Evolutionary conservation across 2,113 vertebrate species (phyloP).

Genomic region (Passer domesticus): DNA sequence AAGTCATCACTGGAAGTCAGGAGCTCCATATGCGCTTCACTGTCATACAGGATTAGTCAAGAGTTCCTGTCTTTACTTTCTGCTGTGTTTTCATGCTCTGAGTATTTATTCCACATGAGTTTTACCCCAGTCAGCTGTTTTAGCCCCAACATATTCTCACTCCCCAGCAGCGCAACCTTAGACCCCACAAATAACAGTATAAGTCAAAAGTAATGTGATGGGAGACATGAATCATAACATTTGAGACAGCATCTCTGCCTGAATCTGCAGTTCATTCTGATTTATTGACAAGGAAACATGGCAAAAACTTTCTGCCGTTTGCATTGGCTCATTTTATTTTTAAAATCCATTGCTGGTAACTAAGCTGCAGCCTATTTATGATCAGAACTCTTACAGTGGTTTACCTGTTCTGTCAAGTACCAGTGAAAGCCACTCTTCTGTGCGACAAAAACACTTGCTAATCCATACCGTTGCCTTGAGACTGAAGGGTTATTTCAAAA

Average conservation of each 20-base stretch:
- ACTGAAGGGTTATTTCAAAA: slow-evolving; percentile 41
- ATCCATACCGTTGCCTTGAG: slow-evolving; percentile 30
- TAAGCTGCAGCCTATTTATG: slow-evolving; percentile 17
- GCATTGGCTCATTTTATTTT: background rate
- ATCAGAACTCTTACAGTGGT: background rate
- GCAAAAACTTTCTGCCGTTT: slow-evolving; percentile 16
- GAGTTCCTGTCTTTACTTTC: background rate
- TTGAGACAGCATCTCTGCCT: background rate
- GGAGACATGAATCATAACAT: background rate
- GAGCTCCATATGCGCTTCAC: background rate
- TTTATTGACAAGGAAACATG: slow-evolving; percentile 18
- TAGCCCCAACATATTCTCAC: background rate
- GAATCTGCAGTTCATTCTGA: background rate
- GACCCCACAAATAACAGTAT: background rate
- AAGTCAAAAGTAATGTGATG: background rate
- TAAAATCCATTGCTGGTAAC: slow-evolving; percentile 8
- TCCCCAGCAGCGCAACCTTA: background rate
- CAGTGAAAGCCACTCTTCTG: slow-evolving; percentile 17
- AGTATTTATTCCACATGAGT: background rate
- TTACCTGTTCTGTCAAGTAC: slow-evolving; percentile 24
- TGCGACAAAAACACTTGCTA: slow-evolving; percentile 25
- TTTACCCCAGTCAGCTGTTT: background rate
- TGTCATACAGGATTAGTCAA: background rate
- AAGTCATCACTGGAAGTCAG: background rate
- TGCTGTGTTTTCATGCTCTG: background rate